These are phyloP conservation scores for Tholera decimalis DNA, from an alignment of 2,888 invertebrate genomes.

Conservation along the genomic window DNA sequence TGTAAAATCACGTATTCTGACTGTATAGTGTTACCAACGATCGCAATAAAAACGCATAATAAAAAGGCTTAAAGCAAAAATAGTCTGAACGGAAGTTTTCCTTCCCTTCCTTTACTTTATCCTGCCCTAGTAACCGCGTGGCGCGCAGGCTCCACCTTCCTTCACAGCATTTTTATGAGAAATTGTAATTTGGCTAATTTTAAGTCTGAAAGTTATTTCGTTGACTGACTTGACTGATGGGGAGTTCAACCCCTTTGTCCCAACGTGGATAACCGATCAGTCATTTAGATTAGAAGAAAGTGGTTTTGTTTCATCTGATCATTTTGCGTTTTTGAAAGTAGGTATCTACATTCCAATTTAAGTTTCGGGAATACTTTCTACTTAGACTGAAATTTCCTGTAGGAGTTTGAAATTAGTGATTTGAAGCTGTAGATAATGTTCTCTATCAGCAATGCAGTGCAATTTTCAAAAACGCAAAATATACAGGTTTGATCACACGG, in stretches of 20 bases:
- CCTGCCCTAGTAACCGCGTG: conserved; percentile 12
- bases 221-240: conserved; percentile 27
- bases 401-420: no score
- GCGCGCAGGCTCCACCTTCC: conserved; percentile 2
- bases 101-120: conserved; percentile 19
- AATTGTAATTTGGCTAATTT: conserved; percentile 28
- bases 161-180: neutral
- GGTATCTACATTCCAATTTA: no score
- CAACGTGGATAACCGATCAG: conserved; percentile 2
- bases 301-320: neutral
- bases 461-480: no score
- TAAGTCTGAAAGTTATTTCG: conserved; percentile 16
- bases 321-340: neutral
- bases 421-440: no score
- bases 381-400: no score
- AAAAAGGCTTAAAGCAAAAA: neutral
- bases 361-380: no score
- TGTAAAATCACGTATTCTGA: neutral
- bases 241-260: conserved; percentile 10
- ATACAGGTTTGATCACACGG: no score
- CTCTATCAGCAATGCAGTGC: no score
- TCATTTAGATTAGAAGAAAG: neutral
- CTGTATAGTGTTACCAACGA: neutral
- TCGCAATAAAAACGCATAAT: neutral
- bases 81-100: conserved; percentile 2